Conservation (phyloP, 1,140 invertebrate genomes). For the Ostrea denselamellosa region DNA sequence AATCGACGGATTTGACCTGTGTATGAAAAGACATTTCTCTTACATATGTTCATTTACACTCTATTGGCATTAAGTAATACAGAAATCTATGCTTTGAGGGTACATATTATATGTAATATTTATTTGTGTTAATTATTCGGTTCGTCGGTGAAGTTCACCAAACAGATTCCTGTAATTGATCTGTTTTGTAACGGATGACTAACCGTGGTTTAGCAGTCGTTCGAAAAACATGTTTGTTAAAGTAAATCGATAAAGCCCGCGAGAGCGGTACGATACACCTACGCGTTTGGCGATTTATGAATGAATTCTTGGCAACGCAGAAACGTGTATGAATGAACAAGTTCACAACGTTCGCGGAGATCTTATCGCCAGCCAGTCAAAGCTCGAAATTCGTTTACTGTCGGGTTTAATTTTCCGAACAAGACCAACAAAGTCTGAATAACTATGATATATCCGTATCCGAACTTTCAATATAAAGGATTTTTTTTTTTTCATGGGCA, state of each 20-base stretch:
- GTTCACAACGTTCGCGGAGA: conserved; percentile 5
- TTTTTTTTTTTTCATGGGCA: not conserved
- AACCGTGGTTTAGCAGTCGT: not conserved
- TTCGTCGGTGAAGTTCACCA: not conserved
- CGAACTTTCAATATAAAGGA: no score
- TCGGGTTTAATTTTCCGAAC: not conserved
- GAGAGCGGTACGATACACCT: conserved; percentile 26
- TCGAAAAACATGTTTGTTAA: conserved; percentile 37
- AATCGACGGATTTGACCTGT: conserved; percentile 54
- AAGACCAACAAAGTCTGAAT: not conserved
- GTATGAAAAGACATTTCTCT: conserved; percentile 1
- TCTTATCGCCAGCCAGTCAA: conserved; percentile 17
- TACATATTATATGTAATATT: not conserved
- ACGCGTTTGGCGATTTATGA: conserved; percentile 37
- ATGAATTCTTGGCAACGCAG: conserved; percentile 36
- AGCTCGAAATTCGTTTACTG: not conserved
- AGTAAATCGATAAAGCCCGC: conserved; percentile 24
- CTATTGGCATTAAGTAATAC: no score
- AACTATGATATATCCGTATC: no score
- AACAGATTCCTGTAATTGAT: not conserved
- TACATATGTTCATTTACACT: not conserved
- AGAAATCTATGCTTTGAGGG: no score
- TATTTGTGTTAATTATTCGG: conserved; percentile 22
- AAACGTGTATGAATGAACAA: conserved; percentile 26
- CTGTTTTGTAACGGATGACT: conserved; percentile 22